Percentiles rank a stretch among this genome's conserved stretches.
phyloP scores from a whole-genome alignment of 2,797 vertebrate species.

The Xenopus petersii region DNA sequence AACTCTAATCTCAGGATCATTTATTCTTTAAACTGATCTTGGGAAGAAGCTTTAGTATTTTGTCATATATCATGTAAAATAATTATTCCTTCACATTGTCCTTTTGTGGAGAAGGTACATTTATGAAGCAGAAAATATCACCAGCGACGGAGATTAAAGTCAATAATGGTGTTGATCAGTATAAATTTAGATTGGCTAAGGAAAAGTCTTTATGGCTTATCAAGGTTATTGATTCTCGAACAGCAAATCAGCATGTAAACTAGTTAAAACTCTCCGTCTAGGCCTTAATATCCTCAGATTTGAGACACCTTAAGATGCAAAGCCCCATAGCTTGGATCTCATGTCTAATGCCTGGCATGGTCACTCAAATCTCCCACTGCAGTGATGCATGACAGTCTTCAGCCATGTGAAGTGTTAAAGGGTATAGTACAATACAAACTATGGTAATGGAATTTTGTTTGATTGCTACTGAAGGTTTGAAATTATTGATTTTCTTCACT shows the following conservation, averaged over 20 bases:
- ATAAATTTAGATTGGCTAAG: neutral
- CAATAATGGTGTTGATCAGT: neutral
- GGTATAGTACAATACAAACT: slow-evolving; percentile 1
- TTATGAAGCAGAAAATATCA: neutral
- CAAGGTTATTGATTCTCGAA: too few species aligned
- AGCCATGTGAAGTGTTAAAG: too few species aligned
- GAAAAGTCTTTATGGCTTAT: too few species aligned
- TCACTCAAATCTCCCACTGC: too few species aligned
- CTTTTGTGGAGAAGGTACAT: slow-evolving; percentile 7
- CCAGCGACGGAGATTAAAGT: too few species aligned
- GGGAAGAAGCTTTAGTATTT: slow-evolving; percentile 1
- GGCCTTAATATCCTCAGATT: too few species aligned
- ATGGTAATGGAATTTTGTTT: neutral
- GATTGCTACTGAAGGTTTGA: neutral
- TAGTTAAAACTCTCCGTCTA: too few species aligned
- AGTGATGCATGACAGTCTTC: too few species aligned
- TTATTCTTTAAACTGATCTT: slow-evolving; percentile 19
- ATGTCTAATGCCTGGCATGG: too few species aligned
- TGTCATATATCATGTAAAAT: neutral
- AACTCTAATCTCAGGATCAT: slow-evolving; percentile 29
- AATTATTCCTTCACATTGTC: neutral
- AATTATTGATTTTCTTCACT: neutral
- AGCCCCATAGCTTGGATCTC: too few species aligned
- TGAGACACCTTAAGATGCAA: too few species aligned
- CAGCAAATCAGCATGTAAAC: too few species aligned